Conservation (phyloP, 2,888 invertebrate species). For the Metalampra italica region DNA sequence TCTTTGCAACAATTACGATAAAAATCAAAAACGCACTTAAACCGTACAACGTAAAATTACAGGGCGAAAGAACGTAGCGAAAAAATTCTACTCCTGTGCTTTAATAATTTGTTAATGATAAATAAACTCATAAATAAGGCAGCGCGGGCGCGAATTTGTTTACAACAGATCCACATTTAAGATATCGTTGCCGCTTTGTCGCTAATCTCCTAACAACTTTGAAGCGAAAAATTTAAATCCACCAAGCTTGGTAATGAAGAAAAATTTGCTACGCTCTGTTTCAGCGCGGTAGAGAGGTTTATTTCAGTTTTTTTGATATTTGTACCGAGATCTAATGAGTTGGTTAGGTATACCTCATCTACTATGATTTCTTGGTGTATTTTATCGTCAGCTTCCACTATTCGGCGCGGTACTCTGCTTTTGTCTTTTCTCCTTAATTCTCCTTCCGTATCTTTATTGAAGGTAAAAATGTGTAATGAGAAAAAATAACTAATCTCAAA, state of each 20-base stretch:
- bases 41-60: constrained; percentile 40
- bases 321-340: too few species aligned
- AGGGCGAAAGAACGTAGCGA: constrained; percentile 39
- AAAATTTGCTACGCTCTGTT: constrained; percentile 37
- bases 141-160: constrained; percentile 73
- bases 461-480: too few species aligned
- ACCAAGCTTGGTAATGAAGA: constrained; percentile 59
- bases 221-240: constrained; percentile 73
- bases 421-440: too few species aligned
- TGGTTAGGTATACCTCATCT: too few species aligned
- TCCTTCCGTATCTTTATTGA: too few species aligned
- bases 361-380: too few species aligned
- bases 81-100: constrained; percentile 64
- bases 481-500: too few species aligned
- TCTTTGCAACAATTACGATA: constrained; percentile 50
- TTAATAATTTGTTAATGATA: constrained; percentile 80
- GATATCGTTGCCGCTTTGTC: constrained; percentile 73
- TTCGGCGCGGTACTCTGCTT: too few species aligned
- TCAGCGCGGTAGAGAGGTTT: constrained; percentile 21
- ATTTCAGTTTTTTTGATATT: constrained; percentile 11
- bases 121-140: constrained; percentile 77
- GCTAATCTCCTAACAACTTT: constrained; percentile 77
- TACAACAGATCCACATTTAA: constrained; percentile 78
- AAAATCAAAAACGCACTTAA: constrained; percentile 50
- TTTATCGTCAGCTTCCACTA: too few species aligned